Percentiles rank a stretch among this genome's conserved stretches.
These are phyloP conservation scores for Phragmatobia fuliginosa DNA, from an alignment of 2,888 invertebrate species.

Conservation along the genomic window DNA sequence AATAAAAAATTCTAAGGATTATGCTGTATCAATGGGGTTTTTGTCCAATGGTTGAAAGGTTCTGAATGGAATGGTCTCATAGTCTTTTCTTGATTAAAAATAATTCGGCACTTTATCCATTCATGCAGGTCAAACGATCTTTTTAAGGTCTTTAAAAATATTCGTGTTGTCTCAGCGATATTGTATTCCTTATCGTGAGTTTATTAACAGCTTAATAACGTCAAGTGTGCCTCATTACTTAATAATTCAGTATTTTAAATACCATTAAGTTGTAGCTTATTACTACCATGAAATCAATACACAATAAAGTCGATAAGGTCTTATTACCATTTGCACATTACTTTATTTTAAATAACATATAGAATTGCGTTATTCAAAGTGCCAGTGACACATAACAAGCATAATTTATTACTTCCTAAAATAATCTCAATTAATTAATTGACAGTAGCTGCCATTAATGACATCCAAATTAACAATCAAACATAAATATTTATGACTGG, in stretches of 20 bases:
- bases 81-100: too few relatives aligned
- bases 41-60: too few relatives aligned
- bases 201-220: not conserved
- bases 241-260: not conserved
- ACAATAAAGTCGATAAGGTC: conserved; percentile 9
- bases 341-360: conserved; percentile 5
- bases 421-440: conserved; percentile 21
- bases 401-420: conserved; percentile 14
- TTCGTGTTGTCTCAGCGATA: too few relatives aligned
- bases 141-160: too few relatives aligned
- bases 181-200: not conserved
- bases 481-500: conserved; percentile 44
- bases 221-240: not conserved
- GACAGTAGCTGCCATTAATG: conserved; percentile 27
- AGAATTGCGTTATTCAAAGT: conserved; percentile 7
- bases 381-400: conserved; percentile 8
- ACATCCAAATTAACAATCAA: conserved; percentile 23
- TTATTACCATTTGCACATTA: conserved; percentile 16
- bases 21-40: too few relatives aligned
- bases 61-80: too few relatives aligned
- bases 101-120: too few relatives aligned
- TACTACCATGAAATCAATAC: conserved; percentile 5
- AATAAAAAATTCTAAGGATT: too few relatives aligned
- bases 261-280: not conserved
- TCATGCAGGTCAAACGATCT: too few relatives aligned